Evolutionary conservation across 30 jellyfish, hydroid and myxozoan genomes (phyloP).

Genomic region (Chironex yamaguchii): DNA sequence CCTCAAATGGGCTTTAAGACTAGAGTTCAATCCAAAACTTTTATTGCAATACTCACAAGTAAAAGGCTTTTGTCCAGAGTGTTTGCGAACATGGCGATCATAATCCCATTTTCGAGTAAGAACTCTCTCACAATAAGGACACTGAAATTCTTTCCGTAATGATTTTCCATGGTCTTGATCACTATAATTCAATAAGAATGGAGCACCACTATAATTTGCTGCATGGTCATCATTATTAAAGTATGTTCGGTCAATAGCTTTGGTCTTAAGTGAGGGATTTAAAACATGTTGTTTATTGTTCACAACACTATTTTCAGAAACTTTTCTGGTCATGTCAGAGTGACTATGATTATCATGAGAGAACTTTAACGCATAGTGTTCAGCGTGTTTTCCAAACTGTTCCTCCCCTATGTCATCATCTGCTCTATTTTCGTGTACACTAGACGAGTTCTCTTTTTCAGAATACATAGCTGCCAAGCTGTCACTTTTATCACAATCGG

Average conservation of each 20-base stretch:
- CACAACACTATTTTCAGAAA: background rate
- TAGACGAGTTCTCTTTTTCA: background rate
- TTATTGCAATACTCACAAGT: background rate
- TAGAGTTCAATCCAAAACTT: background rate
- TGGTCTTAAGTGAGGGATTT: background rate
- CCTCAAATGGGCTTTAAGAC: background rate
- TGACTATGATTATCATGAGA: background rate
- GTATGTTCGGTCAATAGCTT: background rate
- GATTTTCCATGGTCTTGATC: background rate
- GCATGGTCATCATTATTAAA: background rate
- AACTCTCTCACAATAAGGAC: background rate
- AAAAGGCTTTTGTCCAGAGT: background rate
- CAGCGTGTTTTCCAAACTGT: background rate
- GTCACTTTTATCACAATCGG: background rate
- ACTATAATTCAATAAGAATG: background rate
- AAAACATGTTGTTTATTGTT: too few species aligned
- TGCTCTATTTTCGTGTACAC: background rate
- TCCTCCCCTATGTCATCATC: background rate
- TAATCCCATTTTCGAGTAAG: background rate
- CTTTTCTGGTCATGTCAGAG: background rate
- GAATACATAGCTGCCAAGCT: background rate
- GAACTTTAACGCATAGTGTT: background rate
- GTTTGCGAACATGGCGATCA: background rate
- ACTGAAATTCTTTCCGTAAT: background rate
- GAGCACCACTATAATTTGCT: background rate